phyloP scores from a whole-genome alignment of 2,113 vertebrate genomes.

The Elgaria multicarinata region DNA sequence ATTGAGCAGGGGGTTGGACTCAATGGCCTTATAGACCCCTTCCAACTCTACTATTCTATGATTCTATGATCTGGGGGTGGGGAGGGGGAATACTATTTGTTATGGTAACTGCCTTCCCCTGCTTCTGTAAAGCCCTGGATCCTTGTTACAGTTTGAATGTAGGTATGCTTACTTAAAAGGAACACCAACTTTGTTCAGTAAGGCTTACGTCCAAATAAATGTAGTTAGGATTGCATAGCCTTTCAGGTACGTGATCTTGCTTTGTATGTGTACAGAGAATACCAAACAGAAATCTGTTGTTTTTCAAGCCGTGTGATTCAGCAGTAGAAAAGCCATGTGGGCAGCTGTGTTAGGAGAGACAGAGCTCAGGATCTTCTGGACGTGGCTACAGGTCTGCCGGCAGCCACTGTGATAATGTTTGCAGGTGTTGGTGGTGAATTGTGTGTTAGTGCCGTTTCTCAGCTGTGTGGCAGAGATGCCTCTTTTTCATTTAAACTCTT shows the following conservation, averaged over 20 bases:
- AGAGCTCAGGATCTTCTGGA: no score
- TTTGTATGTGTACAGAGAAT: neutral
- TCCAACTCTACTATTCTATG: no score
- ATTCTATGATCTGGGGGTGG: no score
- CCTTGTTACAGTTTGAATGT: neutral
- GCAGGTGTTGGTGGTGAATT: no score
- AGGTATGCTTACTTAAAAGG: neutral
- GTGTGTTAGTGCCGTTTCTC: no score
- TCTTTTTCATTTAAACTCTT: no score
- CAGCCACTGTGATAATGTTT: no score
- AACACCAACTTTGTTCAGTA: neutral
- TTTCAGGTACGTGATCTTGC: neutral
- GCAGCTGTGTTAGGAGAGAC: neutral
- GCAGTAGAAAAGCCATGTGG: no score
- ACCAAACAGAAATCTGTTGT: neutral
- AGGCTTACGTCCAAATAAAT: neutral
- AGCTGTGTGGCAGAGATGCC: no score
- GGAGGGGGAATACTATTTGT: neutral
- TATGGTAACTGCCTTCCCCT: neutral
- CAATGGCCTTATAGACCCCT: no score
- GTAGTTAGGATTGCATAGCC: neutral
- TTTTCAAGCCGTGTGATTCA: neutral
- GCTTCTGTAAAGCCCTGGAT: neutral
- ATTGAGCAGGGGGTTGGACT: no score
- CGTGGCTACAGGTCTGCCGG: no score